Percentiles rank a stretch among this genome's conserved stretches.
phyloP scores from a whole-genome alignment of 1,140 invertebrate species.

The Onthophagus taurus region DNA sequence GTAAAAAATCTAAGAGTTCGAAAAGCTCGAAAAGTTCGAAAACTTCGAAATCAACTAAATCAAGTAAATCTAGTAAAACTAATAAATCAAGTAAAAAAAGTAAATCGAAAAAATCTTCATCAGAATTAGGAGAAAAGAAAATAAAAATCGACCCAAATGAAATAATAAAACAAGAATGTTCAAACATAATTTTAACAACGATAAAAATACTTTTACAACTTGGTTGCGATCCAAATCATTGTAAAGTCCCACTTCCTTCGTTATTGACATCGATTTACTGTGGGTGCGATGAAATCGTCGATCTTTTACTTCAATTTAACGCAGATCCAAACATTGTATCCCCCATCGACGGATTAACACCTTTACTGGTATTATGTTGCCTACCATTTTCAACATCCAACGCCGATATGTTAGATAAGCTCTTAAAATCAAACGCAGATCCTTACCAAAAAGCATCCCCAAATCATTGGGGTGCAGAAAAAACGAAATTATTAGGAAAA shows the following conservation, averaged over 20 bases:
- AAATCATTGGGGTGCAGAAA: conserved; percentile 24
- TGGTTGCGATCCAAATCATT: conserved; percentile 39
- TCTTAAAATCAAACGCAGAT: conserved; percentile 37
- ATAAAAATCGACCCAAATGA: conserved; percentile 13
- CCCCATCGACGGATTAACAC: conserved; percentile 31
- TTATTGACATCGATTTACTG: conserved; percentile 37
- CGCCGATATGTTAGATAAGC: conserved; percentile 31
- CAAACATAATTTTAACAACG: conserved; percentile 29
- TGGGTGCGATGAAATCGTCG: conserved; percentile 34
- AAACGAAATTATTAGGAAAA: conserved; percentile 19
- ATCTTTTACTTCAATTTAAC: conserved; percentile 33
- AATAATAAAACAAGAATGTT: conserved; percentile 18
- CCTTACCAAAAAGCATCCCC: conserved; percentile 25
- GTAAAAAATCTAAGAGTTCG: background rate
- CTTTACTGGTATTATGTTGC: conserved; percentile 38
- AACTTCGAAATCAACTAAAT: background rate
- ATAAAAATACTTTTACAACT: conserved; percentile 37
- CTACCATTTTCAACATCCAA: conserved; percentile 31
- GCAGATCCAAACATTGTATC: conserved; percentile 38
- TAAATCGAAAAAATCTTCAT: conserved; percentile 27
- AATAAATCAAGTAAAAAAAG: conserved; percentile 1
- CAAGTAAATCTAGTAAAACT: background rate
- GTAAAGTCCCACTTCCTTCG: conserved; percentile 39
- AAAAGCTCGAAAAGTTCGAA: background rate
- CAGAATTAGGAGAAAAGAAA: conserved; percentile 17